These are phyloP conservation scores for Cochlearius cochlearius DNA, from an alignment of 2,113 vertebrate genomes.

Conservation along the genomic window DNA sequence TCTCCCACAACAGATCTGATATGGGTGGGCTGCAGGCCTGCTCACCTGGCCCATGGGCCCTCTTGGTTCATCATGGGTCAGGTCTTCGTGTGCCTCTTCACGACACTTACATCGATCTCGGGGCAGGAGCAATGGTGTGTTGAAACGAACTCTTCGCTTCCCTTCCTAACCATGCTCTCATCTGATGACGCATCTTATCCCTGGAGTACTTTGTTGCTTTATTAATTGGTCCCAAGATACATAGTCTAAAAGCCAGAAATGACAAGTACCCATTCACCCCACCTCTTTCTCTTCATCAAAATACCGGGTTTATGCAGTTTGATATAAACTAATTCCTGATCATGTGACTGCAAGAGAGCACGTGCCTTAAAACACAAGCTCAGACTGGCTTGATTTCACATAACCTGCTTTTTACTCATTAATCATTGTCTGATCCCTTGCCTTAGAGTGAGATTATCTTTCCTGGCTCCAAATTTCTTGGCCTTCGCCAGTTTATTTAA, in stretches of 20 bases:
- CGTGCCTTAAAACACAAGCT: background rate
- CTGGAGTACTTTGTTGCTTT: background rate
- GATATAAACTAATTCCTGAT: background rate
- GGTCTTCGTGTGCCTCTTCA: background rate
- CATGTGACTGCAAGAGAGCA: background rate
- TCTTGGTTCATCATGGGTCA: background rate
- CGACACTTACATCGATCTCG: background rate
- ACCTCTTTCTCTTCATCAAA: background rate
- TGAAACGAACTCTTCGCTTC: background rate
- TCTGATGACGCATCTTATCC: background rate
- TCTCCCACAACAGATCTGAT: background rate
- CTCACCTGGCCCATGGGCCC: background rate
- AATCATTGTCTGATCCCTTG: background rate
- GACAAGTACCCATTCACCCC: background rate
- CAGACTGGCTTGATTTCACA: background rate
- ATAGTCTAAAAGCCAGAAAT: background rate
- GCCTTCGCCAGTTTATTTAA: background rate
- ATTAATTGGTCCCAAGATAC: background rate
- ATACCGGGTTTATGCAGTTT: background rate
- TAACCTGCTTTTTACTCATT: background rate
- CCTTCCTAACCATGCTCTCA: background rate
- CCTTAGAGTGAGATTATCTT: background rate
- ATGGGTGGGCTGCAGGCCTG: background rate
- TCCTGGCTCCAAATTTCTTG: background rate
- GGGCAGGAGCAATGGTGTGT: background rate